Base-by-base conservation (phyloP, 2,113 vertebrate genomes). In the Carassius gibelio region DNA sequence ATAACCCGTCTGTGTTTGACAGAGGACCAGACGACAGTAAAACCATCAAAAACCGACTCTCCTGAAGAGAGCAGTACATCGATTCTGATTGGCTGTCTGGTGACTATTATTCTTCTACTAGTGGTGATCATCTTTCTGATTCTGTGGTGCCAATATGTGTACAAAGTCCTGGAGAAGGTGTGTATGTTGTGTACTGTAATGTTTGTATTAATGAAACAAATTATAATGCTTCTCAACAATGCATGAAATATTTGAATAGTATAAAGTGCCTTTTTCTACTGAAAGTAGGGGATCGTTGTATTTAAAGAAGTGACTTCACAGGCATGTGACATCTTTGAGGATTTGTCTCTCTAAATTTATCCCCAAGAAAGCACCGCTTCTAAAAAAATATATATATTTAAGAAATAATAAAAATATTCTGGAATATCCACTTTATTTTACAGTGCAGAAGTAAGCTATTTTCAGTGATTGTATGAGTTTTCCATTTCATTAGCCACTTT, bases 71-170 rank as follows among this genome's bases (percentile, higher is more conserved):
- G 93, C 52, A 96, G 89, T 71, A 96, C 96, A 3, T 95, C 97
- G 64, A 86, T 96, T 84, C 93, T 98, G 0, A 96, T 98, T 84
- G 96, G 96, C 90, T 97, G 96, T 89, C 93, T 98, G 83, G 97
- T 98, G 88, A 96, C 96, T 86, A 98, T 98, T 89, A 98, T 98
- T 88, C 94, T 98, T 4, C 94, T 98, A 69, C 91, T 98, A 72
- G 91, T 98, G 85, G 89, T 97, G 88, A 94, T 97, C 87, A 98
- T 98, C 90, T 91, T 96, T 75, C 91, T 96, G 84, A 98, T 98
- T 90, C 95, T 98, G 68, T 97, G 96, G 96, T 97, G 96, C 52
- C 97, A 97, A 26, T 97, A 96, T 2, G 96, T 96, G 85, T 96
- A 96, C 2, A 97, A 97, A 90, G 95, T 96, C 38, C 88, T 97